Evolutionary conservation across 2,888 invertebrate genomes (phyloP).

Genomic region (Tholera decimalis): DNA sequence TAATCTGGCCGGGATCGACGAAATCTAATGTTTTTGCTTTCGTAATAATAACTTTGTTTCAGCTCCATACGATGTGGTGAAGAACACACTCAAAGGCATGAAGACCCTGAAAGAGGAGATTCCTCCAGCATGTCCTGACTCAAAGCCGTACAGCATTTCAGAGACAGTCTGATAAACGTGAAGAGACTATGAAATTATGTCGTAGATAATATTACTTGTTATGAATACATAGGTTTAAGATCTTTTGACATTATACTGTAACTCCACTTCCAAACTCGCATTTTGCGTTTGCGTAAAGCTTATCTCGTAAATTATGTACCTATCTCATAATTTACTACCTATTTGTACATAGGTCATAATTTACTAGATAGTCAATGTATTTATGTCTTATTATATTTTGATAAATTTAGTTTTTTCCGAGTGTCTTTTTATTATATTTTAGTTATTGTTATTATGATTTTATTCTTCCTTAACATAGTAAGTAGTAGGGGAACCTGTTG

Average conservation of each 20-base stretch:
- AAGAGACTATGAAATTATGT: background rate
- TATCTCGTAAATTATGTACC: background rate
- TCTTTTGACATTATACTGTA: background rate
- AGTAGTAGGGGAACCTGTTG: too few relatives aligned
- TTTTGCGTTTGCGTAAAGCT: background rate
- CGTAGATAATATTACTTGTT: background rate
- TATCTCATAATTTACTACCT: background rate
- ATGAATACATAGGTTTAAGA: conserved; percentile 1
- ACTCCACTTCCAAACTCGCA: background rate
- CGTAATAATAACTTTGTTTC: conserved; percentile 61
- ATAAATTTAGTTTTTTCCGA: background rate
- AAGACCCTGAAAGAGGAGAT: conserved; percentile 74
- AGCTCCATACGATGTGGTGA: conserved; percentile 75
- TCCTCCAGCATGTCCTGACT: conserved; percentile 36
- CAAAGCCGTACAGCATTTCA: conserved; percentile 65
- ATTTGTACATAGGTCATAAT: background rate
- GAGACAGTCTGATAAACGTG: conserved; percentile 67
- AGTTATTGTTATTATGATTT: background rate
- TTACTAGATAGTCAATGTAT: background rate
- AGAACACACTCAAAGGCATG: conserved; percentile 75
- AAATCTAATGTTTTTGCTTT: too few relatives aligned
- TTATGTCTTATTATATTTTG: background rate
- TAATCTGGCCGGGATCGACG: too few relatives aligned
- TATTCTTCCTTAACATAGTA: background rate
- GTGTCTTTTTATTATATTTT: too few relatives aligned